A percentile compares a stretch with the other conserved stretches of the same genome.
Conservation (phyloP, 2,797 vertebrate genomes). For the Microctenopoma steveboyesi region DNA sequence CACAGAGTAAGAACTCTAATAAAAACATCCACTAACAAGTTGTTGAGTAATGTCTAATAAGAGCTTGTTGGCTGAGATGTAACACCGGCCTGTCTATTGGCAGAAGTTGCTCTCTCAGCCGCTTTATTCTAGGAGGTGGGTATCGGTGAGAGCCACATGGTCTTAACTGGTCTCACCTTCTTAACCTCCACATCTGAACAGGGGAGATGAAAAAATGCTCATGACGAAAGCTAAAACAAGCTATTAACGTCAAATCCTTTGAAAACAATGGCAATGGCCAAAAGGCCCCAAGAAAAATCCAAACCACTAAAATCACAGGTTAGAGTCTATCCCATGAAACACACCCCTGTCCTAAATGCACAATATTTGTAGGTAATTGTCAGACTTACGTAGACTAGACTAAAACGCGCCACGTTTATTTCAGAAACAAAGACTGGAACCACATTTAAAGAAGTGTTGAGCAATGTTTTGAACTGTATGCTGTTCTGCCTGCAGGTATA, state of each 20-base stretch:
- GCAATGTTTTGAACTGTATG: neutral
- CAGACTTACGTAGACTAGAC: neutral
- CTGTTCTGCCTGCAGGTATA: neutral
- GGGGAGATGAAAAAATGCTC: no score
- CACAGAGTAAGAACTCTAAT: no score
- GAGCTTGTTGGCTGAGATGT: conserved; percentile 73
- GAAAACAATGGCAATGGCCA: no score
- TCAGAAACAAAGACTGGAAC: conserved; percentile 4
- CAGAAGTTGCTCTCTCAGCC: conserved; percentile 77
- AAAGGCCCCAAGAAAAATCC: no score
- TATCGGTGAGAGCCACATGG: conserved; percentile 82
- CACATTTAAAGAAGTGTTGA: neutral
- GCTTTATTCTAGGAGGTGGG: conserved; percentile 81
- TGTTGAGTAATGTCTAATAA: no score
- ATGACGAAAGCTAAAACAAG: no score
- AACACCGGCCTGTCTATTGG: conserved; percentile 61
- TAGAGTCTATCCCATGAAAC: neutral
- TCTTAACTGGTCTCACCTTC: conserved; percentile 83
- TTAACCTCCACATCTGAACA: conserved; percentile 75
- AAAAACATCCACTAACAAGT: no score
- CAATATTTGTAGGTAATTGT: neutral
- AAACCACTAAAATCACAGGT: no score
- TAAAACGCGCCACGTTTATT: neutral
- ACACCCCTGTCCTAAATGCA: neutral
- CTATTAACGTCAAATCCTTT: no score